Conservation (phyloP, 2,888 invertebrate genomes). For the Chloroclysta siterata region DNA sequence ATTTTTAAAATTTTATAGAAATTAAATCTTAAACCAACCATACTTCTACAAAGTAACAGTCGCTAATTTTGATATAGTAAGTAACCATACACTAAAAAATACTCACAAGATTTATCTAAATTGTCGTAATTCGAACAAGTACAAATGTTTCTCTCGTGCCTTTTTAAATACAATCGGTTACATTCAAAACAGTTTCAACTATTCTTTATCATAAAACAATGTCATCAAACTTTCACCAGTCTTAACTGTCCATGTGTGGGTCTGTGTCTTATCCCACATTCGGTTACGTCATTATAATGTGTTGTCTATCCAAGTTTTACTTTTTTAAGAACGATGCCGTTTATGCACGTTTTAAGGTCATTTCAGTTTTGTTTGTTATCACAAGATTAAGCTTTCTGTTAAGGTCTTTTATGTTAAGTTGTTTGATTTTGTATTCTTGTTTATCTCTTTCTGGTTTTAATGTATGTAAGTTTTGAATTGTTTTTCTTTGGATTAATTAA, state of each 20-base stretch:
- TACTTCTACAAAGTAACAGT: too few relatives aligned
- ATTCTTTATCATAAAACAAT: conserved; percentile 47
- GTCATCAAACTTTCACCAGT: conserved; percentile 60
- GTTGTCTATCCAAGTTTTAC: conserved; percentile 41
- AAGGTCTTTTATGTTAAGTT: conserved; percentile 1
- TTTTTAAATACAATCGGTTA: conserved; percentile 24
- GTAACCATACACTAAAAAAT: too few relatives aligned
- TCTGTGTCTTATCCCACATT: conserved; percentile 54
- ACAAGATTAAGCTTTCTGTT: neutral
- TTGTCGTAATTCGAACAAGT: conserved; percentile 10
- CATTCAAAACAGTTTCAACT: conserved; percentile 33
- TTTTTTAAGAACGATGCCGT: conserved; percentile 12
- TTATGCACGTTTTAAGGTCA: conserved; percentile 11
- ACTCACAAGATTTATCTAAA: too few relatives aligned
- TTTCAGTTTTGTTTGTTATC: conserved; percentile 5
- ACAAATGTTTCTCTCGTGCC: conserved; percentile 21
- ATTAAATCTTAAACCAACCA: too few relatives aligned
- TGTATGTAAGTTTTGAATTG: neutral
- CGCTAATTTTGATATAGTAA: too few relatives aligned
- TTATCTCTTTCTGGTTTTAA: neutral
- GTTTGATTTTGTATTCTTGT: neutral
- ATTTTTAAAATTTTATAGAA: too few relatives aligned
- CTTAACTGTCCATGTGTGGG: conserved; percentile 13
- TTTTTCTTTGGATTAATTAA: neutral
- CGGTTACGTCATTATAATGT: conserved; percentile 52